These are phyloP conservation scores for Hemiprocne comata DNA, from an alignment of 2,113 vertebrate genomes.

Conservation along the genomic window DNA sequence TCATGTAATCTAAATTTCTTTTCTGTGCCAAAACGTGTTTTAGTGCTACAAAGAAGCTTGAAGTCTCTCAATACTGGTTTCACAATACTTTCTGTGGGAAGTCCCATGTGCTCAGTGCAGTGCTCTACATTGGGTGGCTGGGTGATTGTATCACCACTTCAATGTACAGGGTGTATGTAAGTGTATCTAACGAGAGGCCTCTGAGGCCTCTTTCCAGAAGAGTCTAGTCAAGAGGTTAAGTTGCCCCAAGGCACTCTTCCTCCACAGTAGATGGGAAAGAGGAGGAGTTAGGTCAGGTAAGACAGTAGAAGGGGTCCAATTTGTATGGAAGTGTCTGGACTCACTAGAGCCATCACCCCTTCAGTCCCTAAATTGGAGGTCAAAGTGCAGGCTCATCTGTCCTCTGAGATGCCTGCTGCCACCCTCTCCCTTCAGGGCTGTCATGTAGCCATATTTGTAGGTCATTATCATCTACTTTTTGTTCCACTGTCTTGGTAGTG, in stretches of 20 bases:
- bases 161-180: background rate
- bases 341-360: background rate
- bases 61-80: background rate
- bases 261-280: background rate
- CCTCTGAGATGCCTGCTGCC: background rate
- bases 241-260: background rate
- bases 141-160: background rate
- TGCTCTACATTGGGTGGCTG: rapidly evolving
- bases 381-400: background rate
- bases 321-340: background rate
- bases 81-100: constrained; percentile 3
- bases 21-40: background rate
- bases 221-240: background rate
- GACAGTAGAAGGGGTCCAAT: background rate
- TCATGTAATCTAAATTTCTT: background rate
- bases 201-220: background rate
- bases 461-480: background rate
- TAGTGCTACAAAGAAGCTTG: background rate
- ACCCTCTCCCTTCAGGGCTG: background rate
- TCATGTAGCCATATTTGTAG: background rate
- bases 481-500: background rate
- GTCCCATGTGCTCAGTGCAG: background rate
- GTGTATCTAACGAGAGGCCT: background rate
- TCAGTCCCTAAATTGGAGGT: background rate
- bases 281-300: background rate